Evolutionary conservation across 2,113 vertebrate genomes (phyloP), one percentile per base, ranked within the genome.

Genomic region (Zapus hudsonius): DNA sequence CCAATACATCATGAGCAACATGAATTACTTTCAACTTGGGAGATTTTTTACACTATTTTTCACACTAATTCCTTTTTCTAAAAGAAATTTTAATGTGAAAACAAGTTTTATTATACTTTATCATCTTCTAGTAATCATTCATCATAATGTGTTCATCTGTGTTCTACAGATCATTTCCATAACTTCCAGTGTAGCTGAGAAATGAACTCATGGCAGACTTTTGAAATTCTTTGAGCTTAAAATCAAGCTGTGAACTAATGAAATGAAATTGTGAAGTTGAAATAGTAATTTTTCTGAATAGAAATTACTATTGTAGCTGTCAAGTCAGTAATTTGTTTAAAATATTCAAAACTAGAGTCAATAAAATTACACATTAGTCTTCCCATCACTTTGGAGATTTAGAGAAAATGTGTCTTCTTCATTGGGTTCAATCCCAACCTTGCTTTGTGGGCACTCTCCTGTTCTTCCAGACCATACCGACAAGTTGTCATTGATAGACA

Each of bases 71-170:
- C 25, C 89, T 89, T 95, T 91, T 94, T 36, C 38, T 80, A 70
- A 2, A 74, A 33, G 87, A 91, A 44, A 81, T 94, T 83, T 88
- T 85, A 66, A 91, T 44, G 15, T 95, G 36, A 61, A 95, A 86
- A 91, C 22, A 66, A 59, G 33, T 89, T 93, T 93, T 87, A 70
- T 87, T 83, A 25, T 69, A 70, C 4, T 73, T 93, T 52, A 52
- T 66, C 80, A 66, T 81, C 79, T 84, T 80, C 84, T 94, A 84
- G 84, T 87, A 80, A 86, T 87, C 87, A 59, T 19, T 42, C 47
- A 38, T 42, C 78, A 72, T 70, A 87, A 80, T 52, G 59, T 74
- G 47, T 52, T 70, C 33, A 47, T 72, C 70, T 78, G 52, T 47
- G 44, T 70, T 55, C 52, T 69, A 83, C 79, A 47, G 79, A 42